phyloP scores from a whole-genome alignment of 1,140 invertebrate genomes.

The Lycorma delicatula region DNA sequence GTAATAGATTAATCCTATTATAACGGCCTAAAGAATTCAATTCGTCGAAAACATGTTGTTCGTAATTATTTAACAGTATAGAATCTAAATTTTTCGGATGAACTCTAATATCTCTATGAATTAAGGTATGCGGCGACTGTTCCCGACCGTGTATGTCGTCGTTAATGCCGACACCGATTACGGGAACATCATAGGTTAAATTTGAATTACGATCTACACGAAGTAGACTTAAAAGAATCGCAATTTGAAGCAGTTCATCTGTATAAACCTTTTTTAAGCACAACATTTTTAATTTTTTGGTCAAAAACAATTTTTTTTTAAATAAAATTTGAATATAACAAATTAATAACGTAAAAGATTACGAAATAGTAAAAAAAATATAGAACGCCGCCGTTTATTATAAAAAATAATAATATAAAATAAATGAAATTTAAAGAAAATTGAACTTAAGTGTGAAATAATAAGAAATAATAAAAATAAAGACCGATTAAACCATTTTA shows the following conservation, averaged over 20 bases:
- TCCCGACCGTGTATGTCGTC: constrained; percentile 43
- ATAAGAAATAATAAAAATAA: too few species aligned
- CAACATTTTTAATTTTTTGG: too few species aligned
- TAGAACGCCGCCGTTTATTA: too few species aligned
- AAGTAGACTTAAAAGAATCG: constrained; percentile 64
- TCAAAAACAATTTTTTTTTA: too few species aligned
- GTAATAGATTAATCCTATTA: constrained; percentile 38
- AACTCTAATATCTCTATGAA: constrained; percentile 49
- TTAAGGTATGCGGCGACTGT: constrained; percentile 43
- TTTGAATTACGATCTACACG: constrained; percentile 62
- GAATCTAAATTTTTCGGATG: constrained; percentile 67
- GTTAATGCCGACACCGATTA: constrained; percentile 44
- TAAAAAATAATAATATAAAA: too few species aligned
- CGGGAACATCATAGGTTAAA: constrained; percentile 43
- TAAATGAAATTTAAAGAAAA: too few species aligned
- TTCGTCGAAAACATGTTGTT: constrained; percentile 64
- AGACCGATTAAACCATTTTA: too few species aligned
- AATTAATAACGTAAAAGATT: too few species aligned
- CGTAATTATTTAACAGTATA: constrained; percentile 54
- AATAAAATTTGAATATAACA: too few species aligned
- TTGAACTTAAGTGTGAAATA: too few species aligned
- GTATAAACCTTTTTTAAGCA: constrained; percentile 64
- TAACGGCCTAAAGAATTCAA: constrained; percentile 57
- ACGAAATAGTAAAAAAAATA: too few species aligned
- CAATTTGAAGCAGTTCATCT: constrained; percentile 69